These are phyloP conservation scores for Rhyacophila evoluta DNA, from an alignment of 2,888 invertebrate genomes.

Conservation along the genomic window DNA sequence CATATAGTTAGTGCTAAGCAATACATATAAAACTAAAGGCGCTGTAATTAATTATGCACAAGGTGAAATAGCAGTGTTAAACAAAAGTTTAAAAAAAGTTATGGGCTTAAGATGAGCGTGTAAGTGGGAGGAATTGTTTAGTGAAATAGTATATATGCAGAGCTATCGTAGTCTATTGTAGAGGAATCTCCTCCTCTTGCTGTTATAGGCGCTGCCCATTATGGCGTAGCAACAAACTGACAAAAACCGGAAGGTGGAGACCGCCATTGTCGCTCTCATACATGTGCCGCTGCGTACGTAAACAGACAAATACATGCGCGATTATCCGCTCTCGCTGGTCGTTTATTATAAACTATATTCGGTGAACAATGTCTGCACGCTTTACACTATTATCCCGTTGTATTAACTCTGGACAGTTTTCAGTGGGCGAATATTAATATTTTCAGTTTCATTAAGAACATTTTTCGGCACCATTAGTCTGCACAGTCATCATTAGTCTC, in stretches of 20 bases:
- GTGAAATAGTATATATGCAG: background rate
- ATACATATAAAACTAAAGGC: no score
- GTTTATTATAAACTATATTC: constrained; percentile 11
- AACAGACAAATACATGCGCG: background rate
- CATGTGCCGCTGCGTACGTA: constrained; percentile 34
- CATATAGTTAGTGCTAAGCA: no score
- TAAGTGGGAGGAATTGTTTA: no score
- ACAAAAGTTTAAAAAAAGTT: no score
- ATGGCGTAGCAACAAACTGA: constrained; percentile 40
- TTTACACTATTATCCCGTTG: constrained; percentile 16
- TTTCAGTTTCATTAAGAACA: no score
- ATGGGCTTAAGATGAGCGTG: background rate
- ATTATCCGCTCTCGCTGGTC: background rate
- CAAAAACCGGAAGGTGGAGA: constrained; percentile 52
- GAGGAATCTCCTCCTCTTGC: background rate
- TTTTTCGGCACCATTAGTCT: no score
- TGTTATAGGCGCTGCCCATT: constrained; percentile 29
- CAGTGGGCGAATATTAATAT: background rate
- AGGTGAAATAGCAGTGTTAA: no score
- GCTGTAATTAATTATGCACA: no score
- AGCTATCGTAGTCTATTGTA: constrained; percentile 20
- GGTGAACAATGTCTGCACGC: background rate
- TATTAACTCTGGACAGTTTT: background rate
- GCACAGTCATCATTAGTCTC: no score
- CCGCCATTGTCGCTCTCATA: constrained; percentile 46